A percentile compares a stretch with the other conserved stretches of the same genome.
phyloP scores from a whole-genome alignment of 2,113 vertebrate species.

The Colossoma macropomum region DNA sequence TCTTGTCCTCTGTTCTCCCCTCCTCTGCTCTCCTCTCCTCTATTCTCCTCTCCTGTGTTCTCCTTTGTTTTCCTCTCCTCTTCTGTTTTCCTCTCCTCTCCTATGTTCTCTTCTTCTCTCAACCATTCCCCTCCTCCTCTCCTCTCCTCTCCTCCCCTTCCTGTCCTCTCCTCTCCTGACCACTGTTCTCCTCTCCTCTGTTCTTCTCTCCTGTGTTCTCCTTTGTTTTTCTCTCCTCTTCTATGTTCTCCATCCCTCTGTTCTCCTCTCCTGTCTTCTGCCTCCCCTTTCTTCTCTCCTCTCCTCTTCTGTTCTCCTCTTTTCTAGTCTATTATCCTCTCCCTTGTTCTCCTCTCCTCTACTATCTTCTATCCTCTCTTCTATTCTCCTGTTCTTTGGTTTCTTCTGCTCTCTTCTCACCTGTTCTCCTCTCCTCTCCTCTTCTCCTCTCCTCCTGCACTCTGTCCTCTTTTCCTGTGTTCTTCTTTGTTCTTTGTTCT shows the following conservation, averaged over 20 bases:
- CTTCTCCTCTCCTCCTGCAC: background rate
- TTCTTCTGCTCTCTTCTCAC: slow-evolving; percentile 52
- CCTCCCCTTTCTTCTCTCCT: background rate
- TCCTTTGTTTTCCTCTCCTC: slow-evolving; percentile 37
- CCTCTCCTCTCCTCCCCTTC: background rate
- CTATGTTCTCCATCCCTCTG: background rate
- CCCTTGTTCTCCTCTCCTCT: background rate
- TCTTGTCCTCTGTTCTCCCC: slow-evolving; percentile 43
- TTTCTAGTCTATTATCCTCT: background rate
- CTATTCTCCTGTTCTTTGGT: background rate
- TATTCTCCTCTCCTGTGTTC: slow-evolving; percentile 32
- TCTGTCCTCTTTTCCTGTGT: too few species aligned
- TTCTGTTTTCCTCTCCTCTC: background rate
- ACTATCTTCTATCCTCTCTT: background rate
- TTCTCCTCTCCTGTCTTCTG: background rate
- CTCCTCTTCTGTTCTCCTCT: background rate
- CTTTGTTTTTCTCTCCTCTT: background rate
- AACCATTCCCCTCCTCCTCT: background rate
- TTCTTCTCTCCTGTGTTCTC: background rate
- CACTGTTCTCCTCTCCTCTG: background rate
- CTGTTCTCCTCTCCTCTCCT: background rate
- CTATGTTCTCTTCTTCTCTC: background rate
- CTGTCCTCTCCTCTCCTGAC: background rate
- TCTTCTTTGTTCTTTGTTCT: background rate
- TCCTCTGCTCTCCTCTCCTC: slow-evolving; percentile 54